Evolutionary conservation across 2,797 vertebrate genomes (phyloP), one percentile per base, ranked within the genome.

Genomic region (Argya squamiceps): DNA sequence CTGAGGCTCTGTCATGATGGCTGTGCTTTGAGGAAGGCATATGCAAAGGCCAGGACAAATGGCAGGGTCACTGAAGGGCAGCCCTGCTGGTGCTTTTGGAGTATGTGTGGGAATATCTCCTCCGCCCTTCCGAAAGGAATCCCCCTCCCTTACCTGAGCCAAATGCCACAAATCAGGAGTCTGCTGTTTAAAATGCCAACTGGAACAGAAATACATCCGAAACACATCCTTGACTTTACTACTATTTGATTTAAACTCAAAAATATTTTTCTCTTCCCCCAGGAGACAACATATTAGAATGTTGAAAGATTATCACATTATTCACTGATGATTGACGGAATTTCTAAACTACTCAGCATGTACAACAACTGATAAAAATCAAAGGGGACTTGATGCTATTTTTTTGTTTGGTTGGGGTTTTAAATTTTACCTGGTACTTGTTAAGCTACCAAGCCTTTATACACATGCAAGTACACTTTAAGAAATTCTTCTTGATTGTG

Each of bases 381-480:
- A 73, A 80, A 55, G 6, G 19, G 18, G 7, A 3, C 1, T 12
- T 30, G 30, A 32, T 4, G 71, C 2, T 29, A 5, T 11, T 14
- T 15, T 18, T 11, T 15, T 15, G 4, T 2, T 37, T 44, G 14
- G 4, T 19, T 32, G 6, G 6, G 3, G 0, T 14, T 8, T 9
- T 64, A 44, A 44, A 37, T 85, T 82, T 77, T 26, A 59, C 27
- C 20, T 44, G 4, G 11, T 32, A 55, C 0, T 2, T 5, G 4
- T 64, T 75, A 84, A 75, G 15, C 36, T 88, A 58, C 22, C 17
- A 55, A 43, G 32, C 11, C 27, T 69, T 76, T 69, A 52, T 12
- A 79, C 14, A 59, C 3, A 12, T 13, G 24, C 15, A 84, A 8
- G 24, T 13, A 56, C 6, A 24, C 15, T 52, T 46, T 9, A 3